Conservation (phyloP, 2,888 invertebrate genomes). For the Leptopterna dolabrata region DNA sequence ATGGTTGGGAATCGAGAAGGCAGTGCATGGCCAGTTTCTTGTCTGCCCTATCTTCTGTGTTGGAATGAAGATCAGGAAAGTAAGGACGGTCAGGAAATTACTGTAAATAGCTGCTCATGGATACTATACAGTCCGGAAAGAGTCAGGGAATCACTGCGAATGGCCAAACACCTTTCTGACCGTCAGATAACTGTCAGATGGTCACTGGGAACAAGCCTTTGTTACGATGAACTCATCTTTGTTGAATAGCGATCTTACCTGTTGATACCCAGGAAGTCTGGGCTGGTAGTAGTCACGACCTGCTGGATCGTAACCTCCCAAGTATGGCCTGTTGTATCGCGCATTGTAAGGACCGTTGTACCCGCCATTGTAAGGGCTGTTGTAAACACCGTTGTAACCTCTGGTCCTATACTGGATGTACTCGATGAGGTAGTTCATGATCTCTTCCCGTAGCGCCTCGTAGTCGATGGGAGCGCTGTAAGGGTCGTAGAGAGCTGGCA, state of each 20-base stretch:
- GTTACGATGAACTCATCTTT: too few relatives aligned
- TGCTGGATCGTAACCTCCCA: neutral
- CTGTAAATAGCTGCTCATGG: too few relatives aligned
- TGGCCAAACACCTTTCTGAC: too few relatives aligned
- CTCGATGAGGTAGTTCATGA: constrained; percentile 63
- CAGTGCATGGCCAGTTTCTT: too few relatives aligned
- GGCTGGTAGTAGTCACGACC: constrained; percentile 8
- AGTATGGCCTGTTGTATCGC: neutral
- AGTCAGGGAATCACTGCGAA: too few relatives aligned
- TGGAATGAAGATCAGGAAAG: too few relatives aligned
- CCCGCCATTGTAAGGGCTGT: neutral
- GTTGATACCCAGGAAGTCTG: constrained; percentile 22
- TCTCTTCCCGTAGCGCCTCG: constrained; percentile 62
- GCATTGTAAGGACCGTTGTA: constrained; percentile 16
- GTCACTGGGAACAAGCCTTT: too few relatives aligned
- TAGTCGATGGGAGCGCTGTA: constrained; percentile 56
- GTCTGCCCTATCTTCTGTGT: too few relatives aligned
- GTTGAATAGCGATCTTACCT: neutral
- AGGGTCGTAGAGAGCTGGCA: constrained; percentile 36
- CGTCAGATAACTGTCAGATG: too few relatives aligned
- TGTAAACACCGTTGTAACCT: constrained; percentile 25
- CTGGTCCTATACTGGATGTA: constrained; percentile 61
- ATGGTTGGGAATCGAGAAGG: too few relatives aligned
- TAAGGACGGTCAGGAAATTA: too few relatives aligned
- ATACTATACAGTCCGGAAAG: too few relatives aligned